Evolutionary conservation across 2,888 invertebrate species (phyloP).

Genomic region (Sarcophaga subvicina): DNA sequence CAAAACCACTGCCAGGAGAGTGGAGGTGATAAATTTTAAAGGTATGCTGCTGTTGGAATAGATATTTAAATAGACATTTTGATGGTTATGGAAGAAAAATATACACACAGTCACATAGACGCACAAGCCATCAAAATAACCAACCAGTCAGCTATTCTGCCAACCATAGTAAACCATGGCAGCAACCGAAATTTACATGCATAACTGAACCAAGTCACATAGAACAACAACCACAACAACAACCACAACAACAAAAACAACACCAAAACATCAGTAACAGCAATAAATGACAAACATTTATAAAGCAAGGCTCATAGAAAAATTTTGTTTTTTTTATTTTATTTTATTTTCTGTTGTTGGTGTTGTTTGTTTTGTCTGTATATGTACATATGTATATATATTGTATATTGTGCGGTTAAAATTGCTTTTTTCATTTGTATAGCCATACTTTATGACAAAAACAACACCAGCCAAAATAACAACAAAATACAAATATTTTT

Average conservation of each 20-base stretch:
- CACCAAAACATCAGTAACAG: neutral
- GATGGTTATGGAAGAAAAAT: conserved; percentile 28
- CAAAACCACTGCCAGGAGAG: neutral
- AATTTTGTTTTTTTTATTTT: conserved; percentile 21
- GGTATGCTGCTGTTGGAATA: neutral
- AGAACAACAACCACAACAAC: conserved; percentile 30
- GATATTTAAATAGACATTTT: conserved; percentile 26
- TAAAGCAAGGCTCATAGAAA: neutral
- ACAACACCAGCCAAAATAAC: conserved; percentile 2
- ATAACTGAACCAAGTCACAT: conserved; percentile 60
- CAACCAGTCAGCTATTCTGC: conserved; percentile 6
- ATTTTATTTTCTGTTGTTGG: conserved; percentile 32
- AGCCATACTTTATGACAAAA: conserved; percentile 48
- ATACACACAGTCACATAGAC: conserved; percentile 6
- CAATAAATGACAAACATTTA: conserved; percentile 50
- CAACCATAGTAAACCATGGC: conserved; percentile 37
- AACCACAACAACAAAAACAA: neutral
- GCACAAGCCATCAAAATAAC: conserved; percentile 7
- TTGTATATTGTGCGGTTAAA: conserved; percentile 64
- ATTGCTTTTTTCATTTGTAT: conserved; percentile 56
- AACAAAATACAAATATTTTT: conserved; percentile 40
- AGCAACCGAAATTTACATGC: conserved; percentile 47
- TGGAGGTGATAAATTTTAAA: neutral
- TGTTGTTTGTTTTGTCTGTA: neutral
- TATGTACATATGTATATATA: neutral